phyloP scores from a whole-genome alignment of 2,888 invertebrate genomes.

The Nasonovia ribisnigri region DNA sequence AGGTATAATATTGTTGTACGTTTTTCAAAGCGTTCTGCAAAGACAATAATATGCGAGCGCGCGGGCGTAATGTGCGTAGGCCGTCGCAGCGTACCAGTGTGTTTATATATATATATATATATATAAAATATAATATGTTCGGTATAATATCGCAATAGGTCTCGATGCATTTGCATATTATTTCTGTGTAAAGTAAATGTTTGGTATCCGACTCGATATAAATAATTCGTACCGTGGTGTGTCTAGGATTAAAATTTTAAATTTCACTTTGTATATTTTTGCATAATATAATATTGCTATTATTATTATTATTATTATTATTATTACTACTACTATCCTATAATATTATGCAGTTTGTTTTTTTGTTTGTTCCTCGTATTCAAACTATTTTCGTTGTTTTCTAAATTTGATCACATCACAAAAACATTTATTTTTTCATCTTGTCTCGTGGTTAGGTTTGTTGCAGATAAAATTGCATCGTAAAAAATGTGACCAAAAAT shows the following conservation, averaged over 20 bases:
- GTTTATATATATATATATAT: too few relatives aligned
- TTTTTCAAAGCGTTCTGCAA: not conserved
- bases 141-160: not conserved
- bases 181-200: not conserved
- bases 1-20: not conserved
- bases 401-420: not conserved
- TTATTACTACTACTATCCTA: not conserved
- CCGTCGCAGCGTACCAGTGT: not conserved
- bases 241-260: not conserved
- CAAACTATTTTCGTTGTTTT: not conserved
- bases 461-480: not conserved
- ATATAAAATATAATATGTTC: not conserved
- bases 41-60: not conserved
- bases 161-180: not conserved
- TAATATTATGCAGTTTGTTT: not conserved
- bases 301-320: not conserved
- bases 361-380: not conserved
- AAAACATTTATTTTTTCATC: not conserved
- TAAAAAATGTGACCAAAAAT: not conserved
- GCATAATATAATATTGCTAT: not conserved
- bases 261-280: not conserved
- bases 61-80: slow-evolving; percentile 3
- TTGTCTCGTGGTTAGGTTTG: not conserved
- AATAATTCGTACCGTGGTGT: not conserved
- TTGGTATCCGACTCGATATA: not conserved